These are phyloP conservation scores for Rhopalosiphum nymphaeae DNA, from an alignment of 2,888 invertebrate species.

Conservation along the genomic window DNA sequence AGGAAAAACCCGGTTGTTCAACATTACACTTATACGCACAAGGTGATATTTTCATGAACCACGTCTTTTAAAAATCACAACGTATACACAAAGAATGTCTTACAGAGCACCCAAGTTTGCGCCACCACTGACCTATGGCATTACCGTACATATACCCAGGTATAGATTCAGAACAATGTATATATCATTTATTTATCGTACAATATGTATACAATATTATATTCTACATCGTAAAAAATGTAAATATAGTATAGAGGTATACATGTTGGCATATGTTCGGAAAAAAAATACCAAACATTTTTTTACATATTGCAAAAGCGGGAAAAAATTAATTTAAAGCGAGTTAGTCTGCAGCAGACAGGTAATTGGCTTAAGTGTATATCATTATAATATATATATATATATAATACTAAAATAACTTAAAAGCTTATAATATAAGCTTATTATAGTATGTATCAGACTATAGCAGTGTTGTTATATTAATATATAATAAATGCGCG, in stretches of 20 bases:
- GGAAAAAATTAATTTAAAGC: constrained; percentile 44
- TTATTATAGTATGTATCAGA: background rate
- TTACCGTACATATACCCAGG: background rate
- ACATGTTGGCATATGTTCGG: background rate
- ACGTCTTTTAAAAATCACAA: background rate
- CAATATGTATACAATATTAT: background rate
- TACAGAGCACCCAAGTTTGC: background rate
- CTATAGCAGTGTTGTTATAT: constrained; percentile 21
- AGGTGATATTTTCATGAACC: background rate
- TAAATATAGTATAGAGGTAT: background rate
- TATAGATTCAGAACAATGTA: background rate
- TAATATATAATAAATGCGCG: background rate
- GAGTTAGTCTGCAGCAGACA: constrained; percentile 27
- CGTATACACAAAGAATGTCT: background rate
- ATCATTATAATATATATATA: background rate
- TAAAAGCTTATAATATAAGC: constrained; percentile 42
- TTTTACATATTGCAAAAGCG: constrained; percentile 15
- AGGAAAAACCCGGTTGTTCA: background rate
- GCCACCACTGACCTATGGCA: background rate
- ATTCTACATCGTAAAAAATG: background rate
- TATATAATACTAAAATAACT: constrained; percentile 40
- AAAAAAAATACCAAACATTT: background rate
- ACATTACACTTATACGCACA: background rate
- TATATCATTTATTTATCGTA: background rate
- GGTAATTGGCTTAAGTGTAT: constrained; percentile 37